Evolutionary conservation across 1,140 invertebrate genomes (phyloP).

Genomic region (Danaus melanippus): DNA sequence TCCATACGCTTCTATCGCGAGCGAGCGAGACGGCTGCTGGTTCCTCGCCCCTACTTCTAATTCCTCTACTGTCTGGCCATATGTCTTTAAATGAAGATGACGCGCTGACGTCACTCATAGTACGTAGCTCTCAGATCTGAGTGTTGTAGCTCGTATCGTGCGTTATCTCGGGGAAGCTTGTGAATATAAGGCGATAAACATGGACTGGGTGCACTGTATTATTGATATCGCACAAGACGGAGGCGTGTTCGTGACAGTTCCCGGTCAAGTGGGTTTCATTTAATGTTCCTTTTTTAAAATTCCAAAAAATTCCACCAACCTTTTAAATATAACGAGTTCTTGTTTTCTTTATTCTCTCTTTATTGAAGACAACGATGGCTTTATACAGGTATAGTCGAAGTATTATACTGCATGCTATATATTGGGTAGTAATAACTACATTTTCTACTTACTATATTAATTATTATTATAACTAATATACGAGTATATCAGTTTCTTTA

Average conservation of each 20-base stretch:
- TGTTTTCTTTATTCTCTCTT: constrained; percentile 13
- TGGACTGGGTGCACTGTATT: constrained; percentile 44
- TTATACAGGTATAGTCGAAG: constrained; percentile 38
- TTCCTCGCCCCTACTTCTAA: constrained; percentile 46
- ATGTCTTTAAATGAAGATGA: constrained; percentile 56
- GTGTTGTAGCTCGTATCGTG: constrained; percentile 65
- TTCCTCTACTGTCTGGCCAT: constrained; percentile 47
- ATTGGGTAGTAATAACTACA: no score
- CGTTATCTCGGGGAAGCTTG: constrained; percentile 47
- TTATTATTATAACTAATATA: no score
- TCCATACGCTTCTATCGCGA: constrained; percentile 66
- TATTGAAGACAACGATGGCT: constrained; percentile 35
- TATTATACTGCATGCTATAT: not conserved
- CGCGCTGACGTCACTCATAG: constrained; percentile 65
- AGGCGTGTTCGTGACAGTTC: constrained; percentile 62
- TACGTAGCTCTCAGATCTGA: constrained; percentile 70
- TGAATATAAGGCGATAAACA: constrained; percentile 66
- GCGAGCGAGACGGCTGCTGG: constrained; percentile 46
- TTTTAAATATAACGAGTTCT: constrained; percentile 10
- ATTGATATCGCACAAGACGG: constrained; percentile 56
- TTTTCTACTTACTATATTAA: no score
- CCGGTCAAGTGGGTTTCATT: constrained; percentile 47
- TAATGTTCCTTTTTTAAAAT: constrained; percentile 28
- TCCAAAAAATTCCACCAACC: no score
- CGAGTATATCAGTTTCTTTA: no score